Conservation (phyloP, 2,113 vertebrate species). For the Maylandia zebra region DNA sequence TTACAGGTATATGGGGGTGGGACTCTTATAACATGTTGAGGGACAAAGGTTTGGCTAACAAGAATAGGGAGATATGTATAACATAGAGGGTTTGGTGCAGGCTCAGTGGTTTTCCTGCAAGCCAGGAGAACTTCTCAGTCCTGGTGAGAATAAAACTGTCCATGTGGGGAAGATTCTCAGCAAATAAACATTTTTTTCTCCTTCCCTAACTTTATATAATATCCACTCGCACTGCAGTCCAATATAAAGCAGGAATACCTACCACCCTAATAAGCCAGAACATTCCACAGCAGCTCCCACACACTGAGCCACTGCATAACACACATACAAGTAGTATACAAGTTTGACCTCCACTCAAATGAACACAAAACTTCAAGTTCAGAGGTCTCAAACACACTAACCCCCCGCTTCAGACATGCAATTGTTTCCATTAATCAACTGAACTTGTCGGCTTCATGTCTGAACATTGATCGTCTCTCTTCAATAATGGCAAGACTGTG, state of each 20-base stretch:
- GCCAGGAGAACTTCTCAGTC: neutral
- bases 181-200: constrained; percentile 43
- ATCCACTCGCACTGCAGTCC: constrained; percentile 42
- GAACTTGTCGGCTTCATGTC: neutral
- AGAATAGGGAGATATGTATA: constrained; percentile 22
- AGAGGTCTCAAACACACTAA: constrained; percentile 26
- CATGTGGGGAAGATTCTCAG: neutral
- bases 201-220: constrained; percentile 9
- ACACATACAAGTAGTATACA: constrained; percentile 32
- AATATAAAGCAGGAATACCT: constrained; percentile 42
- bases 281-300: constrained; percentile 49
- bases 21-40: constrained; percentile 14
- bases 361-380: constrained; percentile 16
- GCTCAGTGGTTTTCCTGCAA: constrained; percentile 12
- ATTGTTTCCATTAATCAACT: neutral
- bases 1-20: constrained; percentile 37
- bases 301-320: constrained; percentile 29
- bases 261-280: constrained; percentile 34
- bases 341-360: constrained; percentile 16
- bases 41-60: constrained; percentile 23
- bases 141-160: constrained; percentile 8
- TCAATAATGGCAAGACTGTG: neutral
- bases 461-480: neutral
- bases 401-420: neutral
- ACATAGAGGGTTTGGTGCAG: constrained; percentile 5